A percentile compares a stretch with the other conserved stretches of the same genome.
Conservation (phyloP, 2,797 vertebrate species). For the Dryobates pubescens region DNA sequence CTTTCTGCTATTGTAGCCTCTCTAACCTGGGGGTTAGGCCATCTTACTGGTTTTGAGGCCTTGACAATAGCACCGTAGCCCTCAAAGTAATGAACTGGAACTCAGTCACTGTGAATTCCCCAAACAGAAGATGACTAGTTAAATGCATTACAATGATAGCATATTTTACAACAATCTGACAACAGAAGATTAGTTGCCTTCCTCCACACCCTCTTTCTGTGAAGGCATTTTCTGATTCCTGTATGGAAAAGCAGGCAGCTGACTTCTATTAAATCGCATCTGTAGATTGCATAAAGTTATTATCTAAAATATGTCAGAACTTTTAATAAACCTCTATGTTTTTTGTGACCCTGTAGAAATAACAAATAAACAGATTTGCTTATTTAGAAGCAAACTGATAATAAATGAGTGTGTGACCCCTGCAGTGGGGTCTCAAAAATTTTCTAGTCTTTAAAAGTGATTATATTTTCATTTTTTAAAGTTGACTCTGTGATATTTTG, state of each 20-base stretch:
- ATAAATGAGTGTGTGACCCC: neutral
- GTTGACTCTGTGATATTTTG: neutral
- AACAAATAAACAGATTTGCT: neutral
- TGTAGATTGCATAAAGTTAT: slow-evolving; percentile 23
- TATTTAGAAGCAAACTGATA: neutral
- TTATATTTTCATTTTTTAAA: neutral
- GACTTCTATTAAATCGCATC: slow-evolving; percentile 32
- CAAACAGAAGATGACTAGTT: slow-evolving; percentile 72
- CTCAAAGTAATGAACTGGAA: slow-evolving; percentile 81
- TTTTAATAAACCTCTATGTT: neutral
- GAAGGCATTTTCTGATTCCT: neutral
- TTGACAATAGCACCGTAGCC: slow-evolving; percentile 68
- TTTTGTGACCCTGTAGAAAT: neutral
- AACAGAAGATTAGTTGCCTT: slow-evolving; percentile 36
- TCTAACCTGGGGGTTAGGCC: slow-evolving; percentile 76
- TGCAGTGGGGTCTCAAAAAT: neutral
- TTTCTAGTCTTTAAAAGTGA: neutral
- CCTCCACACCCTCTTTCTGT: neutral
- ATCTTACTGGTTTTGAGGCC: slow-evolving; percentile 71
- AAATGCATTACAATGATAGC: slow-evolving; percentile 72
- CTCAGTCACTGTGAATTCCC: slow-evolving; percentile 70
- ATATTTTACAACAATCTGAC: slow-evolving; percentile 59
- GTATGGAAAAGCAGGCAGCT: slow-evolving; percentile 21
- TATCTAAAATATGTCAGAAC: slow-evolving; percentile 12
- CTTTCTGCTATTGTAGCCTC: slow-evolving; percentile 79